These are phyloP conservation scores for Zelostemma sp. DNA, from an alignment of 1,140 invertebrate species.

Conservation along the genomic window DNA sequence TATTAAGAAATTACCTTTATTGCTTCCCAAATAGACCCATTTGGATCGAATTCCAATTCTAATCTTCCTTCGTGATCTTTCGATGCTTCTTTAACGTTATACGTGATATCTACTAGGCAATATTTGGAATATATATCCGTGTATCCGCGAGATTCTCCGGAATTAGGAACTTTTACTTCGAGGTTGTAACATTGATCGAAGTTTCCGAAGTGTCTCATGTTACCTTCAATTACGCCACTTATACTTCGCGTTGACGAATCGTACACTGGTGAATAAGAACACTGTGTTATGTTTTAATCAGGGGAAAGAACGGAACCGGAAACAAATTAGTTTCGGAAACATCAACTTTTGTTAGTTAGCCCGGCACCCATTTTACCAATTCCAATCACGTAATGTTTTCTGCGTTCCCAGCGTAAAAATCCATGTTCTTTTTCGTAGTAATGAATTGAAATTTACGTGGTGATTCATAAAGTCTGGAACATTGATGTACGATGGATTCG, in stretches of 20 bases:
- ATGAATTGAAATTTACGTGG: no score
- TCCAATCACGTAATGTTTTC: no score
- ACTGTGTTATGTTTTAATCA: no score
- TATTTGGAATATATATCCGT: slow-evolving; percentile 50
- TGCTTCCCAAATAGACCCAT: slow-evolving; percentile 53
- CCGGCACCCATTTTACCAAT: no score
- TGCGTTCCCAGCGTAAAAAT: no score
- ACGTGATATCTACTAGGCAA: slow-evolving; percentile 52
- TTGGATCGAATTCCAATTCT: slow-evolving; percentile 48
- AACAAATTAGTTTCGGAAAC: no score
- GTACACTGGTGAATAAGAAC: slow-evolving; percentile 36
- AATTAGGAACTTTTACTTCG: background rate
- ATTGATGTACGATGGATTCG: no score
- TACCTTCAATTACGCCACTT: slow-evolving; percentile 44
- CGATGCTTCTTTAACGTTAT: slow-evolving; percentile 29
- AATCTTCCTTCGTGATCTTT: slow-evolving; percentile 18
- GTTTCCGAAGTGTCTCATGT: slow-evolving; percentile 48
- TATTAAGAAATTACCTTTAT: slow-evolving; percentile 48
- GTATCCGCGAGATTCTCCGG: background rate
- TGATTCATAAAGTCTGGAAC: no score
- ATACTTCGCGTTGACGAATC: slow-evolving; percentile 49
- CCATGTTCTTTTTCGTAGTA: no score
- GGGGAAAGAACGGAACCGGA: no score
- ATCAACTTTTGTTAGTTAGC: no score
- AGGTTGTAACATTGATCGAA: slow-evolving; percentile 51